Percentiles rank a stretch among this genome's conserved stretches.
Evolutionary conservation across 2,888 invertebrate species (phyloP).

Genomic region (Tachystola acroxantha): DNA sequence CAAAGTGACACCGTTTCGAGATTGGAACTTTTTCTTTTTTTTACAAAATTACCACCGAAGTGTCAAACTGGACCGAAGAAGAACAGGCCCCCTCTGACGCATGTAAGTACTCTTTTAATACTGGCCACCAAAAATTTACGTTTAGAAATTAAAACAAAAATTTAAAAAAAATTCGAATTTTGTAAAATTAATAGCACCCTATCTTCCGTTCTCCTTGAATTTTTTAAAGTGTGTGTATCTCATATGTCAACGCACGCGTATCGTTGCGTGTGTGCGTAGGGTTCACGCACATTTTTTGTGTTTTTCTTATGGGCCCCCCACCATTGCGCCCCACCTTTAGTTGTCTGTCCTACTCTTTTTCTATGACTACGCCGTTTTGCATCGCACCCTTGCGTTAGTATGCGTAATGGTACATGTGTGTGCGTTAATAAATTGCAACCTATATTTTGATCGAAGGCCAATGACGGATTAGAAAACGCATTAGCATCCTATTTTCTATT

Average conservation of each 20-base stretch:
- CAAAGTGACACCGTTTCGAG: slow-evolving; percentile 54
- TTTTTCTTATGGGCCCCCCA: slow-evolving; percentile 56
- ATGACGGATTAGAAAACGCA: slow-evolving; percentile 48
- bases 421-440: slow-evolving; percentile 72
- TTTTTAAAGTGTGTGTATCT: slow-evolving; percentile 32
- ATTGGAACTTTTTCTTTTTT: slow-evolving; percentile 60
- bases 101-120: slow-evolving; percentile 65
- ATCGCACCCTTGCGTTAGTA: slow-evolving; percentile 32
- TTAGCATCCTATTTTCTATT: slow-evolving; percentile 18
- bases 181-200: slow-evolving; percentile 35
- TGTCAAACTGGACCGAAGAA: slow-evolving; percentile 77
- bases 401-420: slow-evolving; percentile 47
- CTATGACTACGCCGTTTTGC: slow-evolving; percentile 55
- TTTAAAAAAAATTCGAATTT: background rate
- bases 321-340: slow-evolving; percentile 61
- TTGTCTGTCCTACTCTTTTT: slow-evolving; percentile 75
- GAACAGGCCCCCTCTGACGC: slow-evolving; percentile 74
- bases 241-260: slow-evolving; percentile 31
- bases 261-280: slow-evolving; percentile 48
- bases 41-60: slow-evolving; percentile 74
- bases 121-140: background rate
- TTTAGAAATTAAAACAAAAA: slow-evolving; percentile 3
- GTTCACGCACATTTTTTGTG: slow-evolving; percentile 72
- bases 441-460: slow-evolving; percentile 74
- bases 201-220: slow-evolving; percentile 57